Evolutionary conservation across 2,113 vertebrate genomes (phyloP), one percentile per base, ranked within the genome.

Genomic region (Myxocyprinus asiaticus): DNA sequence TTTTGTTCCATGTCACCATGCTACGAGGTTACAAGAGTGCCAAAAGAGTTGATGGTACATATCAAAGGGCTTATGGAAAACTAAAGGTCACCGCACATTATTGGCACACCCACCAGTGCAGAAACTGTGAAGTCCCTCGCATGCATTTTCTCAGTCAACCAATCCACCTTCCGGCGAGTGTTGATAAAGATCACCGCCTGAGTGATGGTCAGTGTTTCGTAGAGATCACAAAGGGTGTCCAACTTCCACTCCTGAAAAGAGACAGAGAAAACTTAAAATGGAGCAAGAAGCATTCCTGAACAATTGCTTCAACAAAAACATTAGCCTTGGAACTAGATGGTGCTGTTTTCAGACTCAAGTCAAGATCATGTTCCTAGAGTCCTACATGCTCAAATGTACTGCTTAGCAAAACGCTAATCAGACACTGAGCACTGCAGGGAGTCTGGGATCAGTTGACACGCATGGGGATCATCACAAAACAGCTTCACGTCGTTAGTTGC

Each of bases 1-100:
- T 97, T 97, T 88, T 96, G 96, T 87, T 96, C 96, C 95, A 96
- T 96, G 74, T 97, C 96, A 44, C 95, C 96, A 0, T 96, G 96
- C 94, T 94, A 6, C n/a, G 67, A 3, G n/a, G 3, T 33, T 3
- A 33, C 22, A 33, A 33, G 22, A 33, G 22, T 33, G 22, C 22
- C 22, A 33, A 33, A 33, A 33, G 22, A 33, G 22, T 33, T 33
- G 22, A 33, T 33, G 22, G 22, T 33, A 33, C 22, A 33, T 33
- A 33, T 33, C 22, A 33, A 33, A 33, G 22, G 22, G 22, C 22
- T 33, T 33, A 33, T 33, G 22, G 22, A 33, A 33, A 33, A 33
- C 22, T 33, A 33, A 33, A 33, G 22, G 22, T 33, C 22, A 33
- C 22, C 3, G 22, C 22, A 33, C 22, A 33, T 33, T 33, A 33